Evolutionary conservation across 2,113 vertebrate genomes (phyloP).

Genomic region (Saimiri boliviensis): DNA sequence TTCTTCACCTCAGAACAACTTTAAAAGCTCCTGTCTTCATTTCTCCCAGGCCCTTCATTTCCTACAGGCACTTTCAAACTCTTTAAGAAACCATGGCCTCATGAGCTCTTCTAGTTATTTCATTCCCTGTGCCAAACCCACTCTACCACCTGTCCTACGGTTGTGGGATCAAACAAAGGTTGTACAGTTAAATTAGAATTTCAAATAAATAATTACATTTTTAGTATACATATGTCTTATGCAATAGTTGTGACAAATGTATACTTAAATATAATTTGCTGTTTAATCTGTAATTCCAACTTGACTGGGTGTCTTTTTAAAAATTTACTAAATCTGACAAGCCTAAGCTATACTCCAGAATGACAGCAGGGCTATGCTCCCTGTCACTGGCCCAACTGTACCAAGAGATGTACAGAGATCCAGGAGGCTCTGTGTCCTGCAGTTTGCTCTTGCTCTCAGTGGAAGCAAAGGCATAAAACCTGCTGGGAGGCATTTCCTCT

Average conservation of each 20-base stretch:
- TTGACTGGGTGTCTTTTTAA: neutral
- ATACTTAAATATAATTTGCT: neutral
- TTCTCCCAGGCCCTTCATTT: neutral
- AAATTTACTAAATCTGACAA: slow-evolving; percentile 19
- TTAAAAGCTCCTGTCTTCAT: neutral
- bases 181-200: neutral
- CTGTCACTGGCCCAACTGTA: neutral
- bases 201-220: neutral
- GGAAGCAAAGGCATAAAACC: neutral
- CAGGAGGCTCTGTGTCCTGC: neutral
- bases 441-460: neutral
- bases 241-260: neutral
- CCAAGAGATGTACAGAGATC: neutral
- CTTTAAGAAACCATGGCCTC: neutral
- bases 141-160: neutral
- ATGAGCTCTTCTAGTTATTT: neutral
- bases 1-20: neutral
- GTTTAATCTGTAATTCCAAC: slow-evolving; percentile 11
- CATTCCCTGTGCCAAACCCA: neutral
- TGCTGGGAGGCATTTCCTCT: neutral
- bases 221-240: neutral
- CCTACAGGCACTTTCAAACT: neutral
- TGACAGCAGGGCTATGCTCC: neutral
- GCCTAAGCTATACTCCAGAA: neutral
- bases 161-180: neutral